Conservation (phyloP, 2,113 vertebrate genomes). For the Hepsetus odoe region DNA sequence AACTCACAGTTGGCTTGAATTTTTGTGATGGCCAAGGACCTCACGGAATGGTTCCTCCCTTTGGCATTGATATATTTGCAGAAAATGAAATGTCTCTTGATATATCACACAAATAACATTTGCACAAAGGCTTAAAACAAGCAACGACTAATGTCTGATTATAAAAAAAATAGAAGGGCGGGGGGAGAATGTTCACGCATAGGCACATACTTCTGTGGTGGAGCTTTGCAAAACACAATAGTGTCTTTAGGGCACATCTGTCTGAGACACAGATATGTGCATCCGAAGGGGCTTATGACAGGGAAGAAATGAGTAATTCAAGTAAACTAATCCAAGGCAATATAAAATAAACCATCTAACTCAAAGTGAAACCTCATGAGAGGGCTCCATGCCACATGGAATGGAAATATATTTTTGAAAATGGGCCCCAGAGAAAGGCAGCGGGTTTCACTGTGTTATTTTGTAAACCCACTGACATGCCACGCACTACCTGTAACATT, state of each 20-base stretch:
- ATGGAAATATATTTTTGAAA: constrained; percentile 42
- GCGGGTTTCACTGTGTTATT: background rate
- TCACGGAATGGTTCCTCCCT: constrained; percentile 59
- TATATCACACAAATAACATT: constrained; percentile 46
- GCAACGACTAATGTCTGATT: constrained; percentile 49
- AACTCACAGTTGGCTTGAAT: constrained; percentile 50
- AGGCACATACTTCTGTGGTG: constrained; percentile 10
- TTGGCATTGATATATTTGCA: constrained; percentile 39
- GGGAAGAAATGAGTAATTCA: constrained; percentile 50
- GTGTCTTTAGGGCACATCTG: constrained; percentile 47
- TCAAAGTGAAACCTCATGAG: constrained; percentile 41
- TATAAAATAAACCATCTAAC: constrained; percentile 47
- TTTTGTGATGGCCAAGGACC: constrained; percentile 50
- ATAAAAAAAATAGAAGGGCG: too few species aligned
- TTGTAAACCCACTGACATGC: constrained; percentile 11
- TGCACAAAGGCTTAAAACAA: constrained; percentile 35
- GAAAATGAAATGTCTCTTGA: constrained; percentile 43
- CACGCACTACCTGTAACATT: constrained; percentile 40
- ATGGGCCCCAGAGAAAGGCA: background rate
- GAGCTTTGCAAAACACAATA: constrained; percentile 22
- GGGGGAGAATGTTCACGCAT: constrained; percentile 23
- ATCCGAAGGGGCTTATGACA: constrained; percentile 42
- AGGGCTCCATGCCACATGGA: constrained; percentile 38
- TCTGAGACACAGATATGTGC: constrained; percentile 37
- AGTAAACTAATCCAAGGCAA: constrained; percentile 49